Percentiles rank a stretch among this genome's conserved stretches.
These are phyloP conservation scores for Notiomystis cincta DNA, from an alignment of 2,113 vertebrate genomes.

Conservation along the genomic window DNA sequence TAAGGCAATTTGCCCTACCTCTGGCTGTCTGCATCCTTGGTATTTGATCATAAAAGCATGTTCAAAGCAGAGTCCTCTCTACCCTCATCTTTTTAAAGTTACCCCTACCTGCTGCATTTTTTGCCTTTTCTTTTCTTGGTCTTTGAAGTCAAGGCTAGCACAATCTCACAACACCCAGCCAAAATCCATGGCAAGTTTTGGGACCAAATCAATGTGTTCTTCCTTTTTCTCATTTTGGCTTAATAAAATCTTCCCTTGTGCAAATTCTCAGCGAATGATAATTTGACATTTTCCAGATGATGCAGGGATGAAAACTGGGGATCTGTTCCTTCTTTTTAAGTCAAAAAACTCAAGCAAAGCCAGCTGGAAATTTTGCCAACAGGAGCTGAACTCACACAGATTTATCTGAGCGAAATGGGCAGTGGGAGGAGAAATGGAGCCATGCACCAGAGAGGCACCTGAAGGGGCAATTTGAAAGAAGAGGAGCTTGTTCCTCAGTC, in stretches of 20 bases:
- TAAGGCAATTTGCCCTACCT: neutral
- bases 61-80: neutral
- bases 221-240: neutral
- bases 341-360: neutral
- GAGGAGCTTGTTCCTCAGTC: neutral
- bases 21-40: neutral
- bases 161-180: neutral
- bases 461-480: neutral
- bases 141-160: neutral
- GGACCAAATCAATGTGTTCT: neutral
- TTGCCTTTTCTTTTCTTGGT: neutral
- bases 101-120: neutral
- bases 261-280: neutral
- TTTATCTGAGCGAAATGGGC: neutral
- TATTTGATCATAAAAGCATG: neutral
- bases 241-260: neutral
- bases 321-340: neutral
- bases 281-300: conserved; percentile 9
- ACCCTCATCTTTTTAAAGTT: neutral
- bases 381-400: neutral
- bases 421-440: neutral
- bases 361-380: neutral
- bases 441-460: neutral
- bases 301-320: neutral
- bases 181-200: neutral